Base-by-base conservation (phyloP, 2,113 vertebrate species). In the Pterophyllum scalare region DNA sequence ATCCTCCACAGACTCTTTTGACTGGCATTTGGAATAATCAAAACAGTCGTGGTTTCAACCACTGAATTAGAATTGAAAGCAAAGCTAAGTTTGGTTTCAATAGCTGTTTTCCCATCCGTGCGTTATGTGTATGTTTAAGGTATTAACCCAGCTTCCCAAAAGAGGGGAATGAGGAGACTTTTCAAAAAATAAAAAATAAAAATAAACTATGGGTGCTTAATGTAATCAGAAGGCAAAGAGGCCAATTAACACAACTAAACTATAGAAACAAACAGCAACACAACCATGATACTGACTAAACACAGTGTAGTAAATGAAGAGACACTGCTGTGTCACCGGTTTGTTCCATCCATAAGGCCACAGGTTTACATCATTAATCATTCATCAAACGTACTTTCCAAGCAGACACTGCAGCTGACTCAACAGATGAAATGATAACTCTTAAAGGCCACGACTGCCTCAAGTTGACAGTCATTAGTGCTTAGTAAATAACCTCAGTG, bases 371-470 rank as follows among this genome's bases (percentile, higher is more conserved):
- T 70, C 56, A 81, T 14, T 6, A 38, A n/a, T 59, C 4, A 1
- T 26, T 58, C 4, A 1, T 5, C n/a, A n/a, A 65, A 38, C 14
- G 4, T 72, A 3, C 43, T 85, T 83, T 79, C 59, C 26, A 83
- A 31, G 74, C 10, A 20, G 62, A 86, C 46, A 5, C 58, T 77
- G 20, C 26, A 64, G 75, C 62, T 80, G 81, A 77, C 80, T 79
- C 86, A 61, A 81, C 57, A 79, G 80, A 87, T 85, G 20, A 76
- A 9, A 9, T 5, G 84, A 90, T 89, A 84, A 80, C 31, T 3
- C 8, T 10, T 26, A 74, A 77, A 87, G 58, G 75, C 57, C 12
- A 59, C 1, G 1, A n/a, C 54, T 60, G 35, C 52, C 46, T 22
- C 62, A 56, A 60, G 24, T 15, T n/a, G 20, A 33, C 54, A 85